Conservation (phyloP, 2,113 vertebrate genomes). For the Psephotus haematonotus region DNA sequence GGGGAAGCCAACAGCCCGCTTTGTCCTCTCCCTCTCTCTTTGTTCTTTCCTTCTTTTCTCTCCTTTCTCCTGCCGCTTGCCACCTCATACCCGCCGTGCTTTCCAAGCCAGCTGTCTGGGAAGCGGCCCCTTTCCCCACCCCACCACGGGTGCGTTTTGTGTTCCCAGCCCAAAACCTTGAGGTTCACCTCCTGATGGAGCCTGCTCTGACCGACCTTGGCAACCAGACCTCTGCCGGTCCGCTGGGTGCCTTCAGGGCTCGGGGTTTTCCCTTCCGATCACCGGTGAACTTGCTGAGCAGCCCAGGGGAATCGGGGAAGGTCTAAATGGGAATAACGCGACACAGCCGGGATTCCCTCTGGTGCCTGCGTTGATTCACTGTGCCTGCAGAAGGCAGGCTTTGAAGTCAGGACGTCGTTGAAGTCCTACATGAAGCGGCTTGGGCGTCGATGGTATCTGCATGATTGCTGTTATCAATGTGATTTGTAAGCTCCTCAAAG, state of each 20-base stretch:
- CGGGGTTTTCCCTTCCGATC: not conserved
- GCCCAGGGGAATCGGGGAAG: accelerated
- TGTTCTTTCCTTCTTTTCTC: not conserved
- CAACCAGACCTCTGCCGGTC: not conserved
- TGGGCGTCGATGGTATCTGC: not conserved
- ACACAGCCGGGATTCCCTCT: not conserved
- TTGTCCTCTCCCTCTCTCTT: not conserved
- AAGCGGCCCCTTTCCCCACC: not conserved
- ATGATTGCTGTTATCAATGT: not conserved
- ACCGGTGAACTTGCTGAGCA: not conserved
- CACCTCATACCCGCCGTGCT: not conserved
- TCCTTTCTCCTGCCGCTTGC: not conserved
- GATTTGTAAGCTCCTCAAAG: not conserved
- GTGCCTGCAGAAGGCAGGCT: not conserved
- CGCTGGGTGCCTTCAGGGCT: not conserved
- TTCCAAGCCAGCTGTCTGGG: not conserved
- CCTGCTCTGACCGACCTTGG: not conserved
- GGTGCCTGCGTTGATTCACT: not conserved
- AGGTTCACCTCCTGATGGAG: not conserved
- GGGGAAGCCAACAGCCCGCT: accelerated
- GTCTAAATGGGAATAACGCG: accelerated
- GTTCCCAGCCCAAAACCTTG: not conserved
- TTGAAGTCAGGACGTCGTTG: not conserved
- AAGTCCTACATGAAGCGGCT: not conserved
- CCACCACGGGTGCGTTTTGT: too few relatives aligned